These are phyloP conservation scores for Martes martes DNA, from an alignment of 2,113 vertebrate genomes.

Conservation along the genomic window DNA sequence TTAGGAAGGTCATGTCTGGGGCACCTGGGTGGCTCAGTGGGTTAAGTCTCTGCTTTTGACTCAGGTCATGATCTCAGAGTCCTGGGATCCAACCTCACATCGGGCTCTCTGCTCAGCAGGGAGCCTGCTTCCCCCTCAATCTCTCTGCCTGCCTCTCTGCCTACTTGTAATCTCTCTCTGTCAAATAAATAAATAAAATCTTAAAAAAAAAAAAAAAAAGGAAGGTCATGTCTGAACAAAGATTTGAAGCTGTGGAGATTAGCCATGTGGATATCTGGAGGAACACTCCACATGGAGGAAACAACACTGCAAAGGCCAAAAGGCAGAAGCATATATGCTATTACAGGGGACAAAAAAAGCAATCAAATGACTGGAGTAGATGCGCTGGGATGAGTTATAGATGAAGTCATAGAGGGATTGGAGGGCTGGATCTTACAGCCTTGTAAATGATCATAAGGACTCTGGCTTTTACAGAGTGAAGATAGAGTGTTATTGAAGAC, in stretches of 20 bases:
- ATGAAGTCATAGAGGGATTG: neutral
- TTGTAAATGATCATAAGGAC: neutral
- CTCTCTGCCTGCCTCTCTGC: too few relatives aligned
- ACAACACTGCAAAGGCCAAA: neutral
- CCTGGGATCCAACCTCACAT: too few relatives aligned
- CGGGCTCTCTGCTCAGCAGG: too few relatives aligned
- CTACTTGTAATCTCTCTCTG: too few relatives aligned
- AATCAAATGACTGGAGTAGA: neutral
- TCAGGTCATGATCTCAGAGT: too few relatives aligned
- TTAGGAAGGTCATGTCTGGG: neutral
- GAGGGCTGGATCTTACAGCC: neutral
- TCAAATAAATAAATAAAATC: too few relatives aligned
- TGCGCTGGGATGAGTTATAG: neutral
- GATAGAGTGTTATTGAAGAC: neutral
- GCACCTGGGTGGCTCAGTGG: too few relatives aligned
- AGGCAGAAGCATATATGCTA: neutral
- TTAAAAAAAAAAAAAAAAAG: too few relatives aligned
- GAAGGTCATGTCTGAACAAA: neutral
- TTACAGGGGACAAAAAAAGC: neutral
- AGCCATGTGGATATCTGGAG: neutral
- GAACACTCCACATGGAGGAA: neutral
- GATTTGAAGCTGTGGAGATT: neutral
- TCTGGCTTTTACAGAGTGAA: neutral
- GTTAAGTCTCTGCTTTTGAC: too few relatives aligned
- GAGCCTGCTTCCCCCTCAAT: too few relatives aligned